phyloP scores from a whole-genome alignment of 2,888 invertebrate genomes.

The Drosophila neotestacea region DNA sequence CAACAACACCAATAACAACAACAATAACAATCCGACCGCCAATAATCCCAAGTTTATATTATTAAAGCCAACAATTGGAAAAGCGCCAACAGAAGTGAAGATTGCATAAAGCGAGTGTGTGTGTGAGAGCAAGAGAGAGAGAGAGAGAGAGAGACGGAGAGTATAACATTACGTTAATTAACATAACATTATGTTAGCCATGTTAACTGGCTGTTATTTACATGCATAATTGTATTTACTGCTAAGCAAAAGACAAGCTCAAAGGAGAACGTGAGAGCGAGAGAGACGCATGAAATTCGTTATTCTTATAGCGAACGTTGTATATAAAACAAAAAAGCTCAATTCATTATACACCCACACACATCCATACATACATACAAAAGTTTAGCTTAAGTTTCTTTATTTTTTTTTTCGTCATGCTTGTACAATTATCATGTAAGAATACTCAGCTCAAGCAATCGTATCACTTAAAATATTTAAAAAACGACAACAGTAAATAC shows the following conservation, averaged over 20 bases:
- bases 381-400: conserved; percentile 3
- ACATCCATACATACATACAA: conserved; percentile 11
- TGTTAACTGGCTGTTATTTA: conserved; percentile 60
- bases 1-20: conserved; percentile 17
- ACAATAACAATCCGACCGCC: conserved; percentile 25
- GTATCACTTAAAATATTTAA: conserved; percentile 35
- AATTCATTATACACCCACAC: conserved; percentile 18
- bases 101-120: conserved; percentile 34
- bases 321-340: conserved; percentile 27
- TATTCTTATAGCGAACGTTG: conserved; percentile 3
- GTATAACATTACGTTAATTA: conserved; percentile 38
- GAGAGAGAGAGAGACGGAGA: not conserved
- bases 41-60: conserved; percentile 77
- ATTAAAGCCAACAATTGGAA: conserved; percentile 74
- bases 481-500: conserved; percentile 10
- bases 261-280: conserved; percentile 7
- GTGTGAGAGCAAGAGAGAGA: not conserved
- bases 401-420: conserved; percentile 21
- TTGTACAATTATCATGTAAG: conserved; percentile 42
- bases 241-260: conserved; percentile 27
- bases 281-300: conserved; percentile 17
- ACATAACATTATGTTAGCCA: conserved; percentile 45
- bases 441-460: conserved; percentile 58
- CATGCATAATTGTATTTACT: conserved; percentile 56
- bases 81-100: conserved; percentile 42